These are phyloP conservation scores for Oceanites oceanicus DNA, from an alignment of 2,113 vertebrate genomes.

Conservation along the genomic window DNA sequence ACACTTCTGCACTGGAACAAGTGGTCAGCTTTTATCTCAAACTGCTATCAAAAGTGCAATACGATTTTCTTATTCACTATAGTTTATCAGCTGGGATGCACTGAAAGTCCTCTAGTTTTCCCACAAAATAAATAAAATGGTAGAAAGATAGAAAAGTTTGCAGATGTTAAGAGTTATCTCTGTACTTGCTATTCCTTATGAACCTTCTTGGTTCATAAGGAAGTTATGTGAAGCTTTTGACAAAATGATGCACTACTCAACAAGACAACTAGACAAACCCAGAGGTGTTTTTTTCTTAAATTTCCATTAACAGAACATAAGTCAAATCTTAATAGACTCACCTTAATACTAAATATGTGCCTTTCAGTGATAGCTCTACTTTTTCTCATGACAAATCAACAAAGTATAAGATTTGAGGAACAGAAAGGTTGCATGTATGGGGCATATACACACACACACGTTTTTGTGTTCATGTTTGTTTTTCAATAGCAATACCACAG, in stretches of 20 bases:
- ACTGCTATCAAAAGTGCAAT: background rate
- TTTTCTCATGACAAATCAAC: background rate
- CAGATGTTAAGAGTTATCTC: background rate
- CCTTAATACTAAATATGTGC: background rate
- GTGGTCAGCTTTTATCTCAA: background rate
- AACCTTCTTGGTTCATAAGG: background rate
- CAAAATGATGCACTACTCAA: background rate
- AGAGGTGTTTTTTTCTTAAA: background rate
- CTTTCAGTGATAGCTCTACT: accelerated
- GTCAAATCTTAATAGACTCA: background rate
- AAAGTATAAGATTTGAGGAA: accelerated
- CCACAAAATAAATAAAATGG: background rate
- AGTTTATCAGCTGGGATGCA: background rate
- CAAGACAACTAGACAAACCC: background rate
- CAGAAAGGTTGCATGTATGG: accelerated
- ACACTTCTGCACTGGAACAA: background rate
- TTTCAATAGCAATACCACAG: background rate
- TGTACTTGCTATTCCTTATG: background rate
- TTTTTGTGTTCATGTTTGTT: accelerated
- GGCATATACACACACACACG: too few species aligned
- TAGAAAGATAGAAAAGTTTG: background rate
- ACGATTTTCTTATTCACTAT: background rate
- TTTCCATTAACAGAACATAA: background rate
- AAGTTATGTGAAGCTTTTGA: background rate
- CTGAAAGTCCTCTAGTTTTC: background rate